Evolutionary conservation across 2,888 invertebrate species (phyloP).

Genomic region (Brenthis daphne): DNA sequence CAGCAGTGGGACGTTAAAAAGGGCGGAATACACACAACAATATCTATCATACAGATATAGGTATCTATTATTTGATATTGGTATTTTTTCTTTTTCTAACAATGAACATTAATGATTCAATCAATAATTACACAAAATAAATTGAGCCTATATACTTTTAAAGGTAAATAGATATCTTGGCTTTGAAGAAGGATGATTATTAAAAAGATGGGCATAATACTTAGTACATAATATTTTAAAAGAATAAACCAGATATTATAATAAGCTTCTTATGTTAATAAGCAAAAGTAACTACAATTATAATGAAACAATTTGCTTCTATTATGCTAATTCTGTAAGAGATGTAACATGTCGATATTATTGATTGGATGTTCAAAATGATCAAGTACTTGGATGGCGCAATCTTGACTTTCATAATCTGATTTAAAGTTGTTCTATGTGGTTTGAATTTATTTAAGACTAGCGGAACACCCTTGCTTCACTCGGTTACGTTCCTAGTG

Average conservation of each 20-base stretch:
- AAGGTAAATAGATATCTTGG: neutral
- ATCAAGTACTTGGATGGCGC: conserved; percentile 5
- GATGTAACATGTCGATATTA: conserved; percentile 30
- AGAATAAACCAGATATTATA: conserved; percentile 45
- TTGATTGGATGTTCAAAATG: conserved; percentile 5
- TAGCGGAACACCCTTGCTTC: no score
- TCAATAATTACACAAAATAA: neutral
- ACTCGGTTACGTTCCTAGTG: no score
- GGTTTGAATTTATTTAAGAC: no score
- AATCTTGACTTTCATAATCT: neutral
- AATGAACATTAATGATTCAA: no score
- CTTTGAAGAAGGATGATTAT: neutral
- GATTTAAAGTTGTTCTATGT: neutral
- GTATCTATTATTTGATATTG: no score
- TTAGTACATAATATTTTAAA: neutral
- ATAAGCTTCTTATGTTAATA: conserved; percentile 61
- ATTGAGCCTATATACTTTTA: neutral
- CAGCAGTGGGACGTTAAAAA: no score
- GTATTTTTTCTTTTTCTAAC: no score
- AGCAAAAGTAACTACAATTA: conserved; percentile 44
- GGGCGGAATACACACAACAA: no score
- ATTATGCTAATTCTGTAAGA: conserved; percentile 22
- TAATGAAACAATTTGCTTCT: conserved; percentile 31
- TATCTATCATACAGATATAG: no score
- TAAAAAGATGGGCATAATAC: neutral